Conservation (phyloP, 2,113 vertebrate species). For the Odocoileus hemionus region DNA sequence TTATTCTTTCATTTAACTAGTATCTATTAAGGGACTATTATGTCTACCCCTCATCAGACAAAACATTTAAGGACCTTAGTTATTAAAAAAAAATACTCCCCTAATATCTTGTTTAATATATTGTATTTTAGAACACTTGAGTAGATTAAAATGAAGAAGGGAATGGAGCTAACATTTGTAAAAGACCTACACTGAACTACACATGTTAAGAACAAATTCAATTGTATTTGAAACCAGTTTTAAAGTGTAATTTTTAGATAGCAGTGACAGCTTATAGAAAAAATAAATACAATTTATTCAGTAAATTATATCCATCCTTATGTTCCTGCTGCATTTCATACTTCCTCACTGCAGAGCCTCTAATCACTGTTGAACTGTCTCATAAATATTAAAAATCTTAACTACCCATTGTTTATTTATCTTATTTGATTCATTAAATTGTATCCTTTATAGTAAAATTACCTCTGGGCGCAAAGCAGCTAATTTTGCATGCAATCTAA, state of each 20-base stretch:
- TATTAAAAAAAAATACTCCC: not conserved
- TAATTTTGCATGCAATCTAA: not conserved
- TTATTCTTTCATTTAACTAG: not conserved
- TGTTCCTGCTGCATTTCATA: slow-evolving; percentile 48
- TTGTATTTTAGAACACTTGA: not conserved
- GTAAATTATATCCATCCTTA: not conserved
- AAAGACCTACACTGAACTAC: not conserved
- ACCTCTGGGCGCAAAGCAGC: slow-evolving; percentile 38
- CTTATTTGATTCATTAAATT: slow-evolving; percentile 60
- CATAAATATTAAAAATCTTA: slow-evolving; percentile 65
- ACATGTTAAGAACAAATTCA: not conserved
- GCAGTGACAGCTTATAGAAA: not conserved
- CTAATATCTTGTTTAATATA: not conserved
- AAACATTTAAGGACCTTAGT: not conserved
- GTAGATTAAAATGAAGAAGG: not conserved
- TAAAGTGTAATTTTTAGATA: not conserved
- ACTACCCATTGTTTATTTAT: slow-evolving; percentile 57
- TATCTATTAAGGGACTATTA: not conserved
- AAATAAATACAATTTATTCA: not conserved
- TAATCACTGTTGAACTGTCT: slow-evolving; percentile 36
- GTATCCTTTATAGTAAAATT: slow-evolving; percentile 49
- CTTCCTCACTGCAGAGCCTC: not conserved
- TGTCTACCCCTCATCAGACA: not conserved
- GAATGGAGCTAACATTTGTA: not conserved
- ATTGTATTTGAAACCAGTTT: not conserved